A percentile compares a stretch with the other conserved stretches of the same genome.
phyloP scores from a whole-genome alignment of 2,797 vertebrate genomes.

The Pangasius sanitwongsei region DNA sequence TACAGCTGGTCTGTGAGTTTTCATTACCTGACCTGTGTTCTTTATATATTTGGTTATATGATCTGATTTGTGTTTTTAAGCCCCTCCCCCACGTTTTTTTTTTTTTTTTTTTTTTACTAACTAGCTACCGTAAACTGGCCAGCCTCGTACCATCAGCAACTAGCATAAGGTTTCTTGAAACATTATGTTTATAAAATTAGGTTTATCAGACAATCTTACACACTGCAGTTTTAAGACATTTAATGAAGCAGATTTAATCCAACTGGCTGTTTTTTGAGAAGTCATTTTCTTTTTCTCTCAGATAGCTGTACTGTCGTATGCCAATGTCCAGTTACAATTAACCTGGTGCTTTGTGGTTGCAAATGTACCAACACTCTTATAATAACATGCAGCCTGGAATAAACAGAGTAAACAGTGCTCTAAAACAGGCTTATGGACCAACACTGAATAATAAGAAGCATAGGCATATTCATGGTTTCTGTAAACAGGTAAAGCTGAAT shows the following conservation, averaged over 20 bases:
- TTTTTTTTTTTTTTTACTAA: not conserved
- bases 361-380: not conserved
- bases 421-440: conserved; percentile 1
- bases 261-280: not conserved
- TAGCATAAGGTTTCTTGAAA: not conserved
- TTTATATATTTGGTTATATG: not conserved
- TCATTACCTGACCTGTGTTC: not conserved
- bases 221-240: not conserved
- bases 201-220: not conserved
- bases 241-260: not conserved
- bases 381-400: conserved; percentile 2
- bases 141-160: not conserved
- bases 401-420: not conserved
- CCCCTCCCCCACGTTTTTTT: not conserved
- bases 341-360: not conserved
- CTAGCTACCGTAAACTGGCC: not conserved
- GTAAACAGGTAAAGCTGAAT: conserved; percentile 8
- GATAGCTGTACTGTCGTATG: not conserved
- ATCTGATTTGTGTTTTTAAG: not conserved
- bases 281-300: not conserved
- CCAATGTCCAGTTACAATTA: not conserved
- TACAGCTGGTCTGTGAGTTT: not conserved
- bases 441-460: not conserved
- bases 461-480: not conserved
- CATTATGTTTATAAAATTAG: not conserved